Conservation (phyloP, 2,113 vertebrate species). For the Lophius piscatorius region DNA sequence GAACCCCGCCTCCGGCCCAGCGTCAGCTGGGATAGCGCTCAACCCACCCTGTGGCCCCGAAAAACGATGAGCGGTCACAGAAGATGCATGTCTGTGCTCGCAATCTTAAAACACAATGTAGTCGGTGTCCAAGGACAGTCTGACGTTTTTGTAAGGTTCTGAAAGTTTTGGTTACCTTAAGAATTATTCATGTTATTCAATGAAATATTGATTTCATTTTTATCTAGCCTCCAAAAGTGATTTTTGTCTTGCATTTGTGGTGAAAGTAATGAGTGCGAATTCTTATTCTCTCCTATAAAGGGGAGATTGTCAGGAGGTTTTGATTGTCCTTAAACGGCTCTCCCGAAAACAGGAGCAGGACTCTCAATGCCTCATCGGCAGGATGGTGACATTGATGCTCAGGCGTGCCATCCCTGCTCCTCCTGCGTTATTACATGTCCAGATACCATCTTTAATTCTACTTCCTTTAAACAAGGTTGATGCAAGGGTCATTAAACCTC, state of each 20-base stretch:
- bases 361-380: conserved; percentile 62
- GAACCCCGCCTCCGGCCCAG: too few species aligned
- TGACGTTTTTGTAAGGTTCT: too few species aligned
- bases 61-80: too few species aligned
- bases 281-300: conserved; percentile 27
- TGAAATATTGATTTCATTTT: too few species aligned
- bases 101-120: too few species aligned
- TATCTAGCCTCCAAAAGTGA: too few species aligned
- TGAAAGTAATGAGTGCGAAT: conserved; percentile 35
- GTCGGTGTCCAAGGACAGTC: too few species aligned
- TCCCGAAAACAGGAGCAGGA: conserved; percentile 57
- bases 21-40: too few species aligned
- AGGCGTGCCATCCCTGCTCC: conserved; percentile 38
- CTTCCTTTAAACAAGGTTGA: conserved; percentile 76
- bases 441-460: conserved; percentile 81
- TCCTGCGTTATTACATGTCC: conserved; percentile 62
- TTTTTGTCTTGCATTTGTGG: conserved; percentile 1
- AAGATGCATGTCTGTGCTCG: too few species aligned
- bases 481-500: conserved; percentile 74
- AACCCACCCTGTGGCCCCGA: too few species aligned
- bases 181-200: too few species aligned
- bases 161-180: too few species aligned
- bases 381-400: conserved; percentile 70
- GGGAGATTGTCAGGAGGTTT: conserved; percentile 38
- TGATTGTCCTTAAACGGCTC: conserved; percentile 43